phyloP scores from a whole-genome alignment of 1,140 invertebrate genomes.

The Papilio glaucus region DNA sequence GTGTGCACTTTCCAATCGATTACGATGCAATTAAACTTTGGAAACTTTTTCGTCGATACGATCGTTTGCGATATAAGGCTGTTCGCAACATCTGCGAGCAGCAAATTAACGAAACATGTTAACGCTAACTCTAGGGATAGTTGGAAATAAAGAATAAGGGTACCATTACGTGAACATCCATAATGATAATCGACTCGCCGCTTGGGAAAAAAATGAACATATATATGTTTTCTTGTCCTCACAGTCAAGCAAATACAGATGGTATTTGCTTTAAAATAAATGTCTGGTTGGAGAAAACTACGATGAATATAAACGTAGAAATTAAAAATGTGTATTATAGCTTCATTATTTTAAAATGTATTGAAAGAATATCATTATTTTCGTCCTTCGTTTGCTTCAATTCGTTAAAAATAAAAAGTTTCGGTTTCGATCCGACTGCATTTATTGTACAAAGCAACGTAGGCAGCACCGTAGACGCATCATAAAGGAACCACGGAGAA shows the following conservation, averaged over 20 bases:
- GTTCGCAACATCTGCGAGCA: slow-evolving; percentile 1
- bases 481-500: slow-evolving; percentile 21
- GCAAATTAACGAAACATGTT: slow-evolving; percentile 9
- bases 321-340: background rate
- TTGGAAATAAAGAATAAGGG: background rate
- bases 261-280: too few relatives aligned
- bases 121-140: background rate
- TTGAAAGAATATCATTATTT: background rate
- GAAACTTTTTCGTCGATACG: slow-evolving; percentile 19
- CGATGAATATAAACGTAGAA: too few relatives aligned
- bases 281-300: too few relatives aligned
- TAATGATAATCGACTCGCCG: background rate
- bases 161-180: too few relatives aligned
- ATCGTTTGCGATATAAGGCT: background rate
- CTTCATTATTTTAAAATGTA: background rate
- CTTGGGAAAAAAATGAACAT: too few relatives aligned
- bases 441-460: slow-evolving; percentile 12
- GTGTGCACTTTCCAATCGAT: slow-evolving; percentile 16
- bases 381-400: background rate
- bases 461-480: background rate
- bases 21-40: slow-evolving; percentile 23
- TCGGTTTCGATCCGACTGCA: slow-evolving; percentile 13
- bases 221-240: too few relatives aligned
- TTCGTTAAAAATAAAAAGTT: slow-evolving; percentile 21
- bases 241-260: too few relatives aligned